Evolutionary conservation across 2,797 vertebrate genomes (phyloP).

Genomic region (Gymnopithys bicolor): DNA sequence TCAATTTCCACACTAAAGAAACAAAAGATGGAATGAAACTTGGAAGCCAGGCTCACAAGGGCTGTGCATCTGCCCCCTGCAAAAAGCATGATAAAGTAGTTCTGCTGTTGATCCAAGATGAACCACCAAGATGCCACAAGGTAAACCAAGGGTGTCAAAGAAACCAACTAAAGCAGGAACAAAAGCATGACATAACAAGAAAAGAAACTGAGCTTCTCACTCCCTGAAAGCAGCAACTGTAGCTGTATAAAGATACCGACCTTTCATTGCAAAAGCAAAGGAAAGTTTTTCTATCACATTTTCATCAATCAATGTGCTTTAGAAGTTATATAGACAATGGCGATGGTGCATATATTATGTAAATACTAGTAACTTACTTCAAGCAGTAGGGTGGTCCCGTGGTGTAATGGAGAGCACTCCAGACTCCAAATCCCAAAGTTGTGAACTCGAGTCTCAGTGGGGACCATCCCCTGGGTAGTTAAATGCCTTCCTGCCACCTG

Average conservation of each 20-base stretch:
- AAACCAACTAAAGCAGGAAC: neutral
- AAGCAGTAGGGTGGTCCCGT: neutral
- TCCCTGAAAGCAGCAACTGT: neutral
- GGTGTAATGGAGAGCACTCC: no score
- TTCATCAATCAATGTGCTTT: neutral
- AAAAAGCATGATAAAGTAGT: neutral
- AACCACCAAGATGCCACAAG: neutral
- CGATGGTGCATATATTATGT: fast-evolving
- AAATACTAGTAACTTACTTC: neutral
- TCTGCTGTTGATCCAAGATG: neutral
- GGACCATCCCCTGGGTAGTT: no score
- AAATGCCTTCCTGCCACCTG: no score
- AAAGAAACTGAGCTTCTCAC: neutral
- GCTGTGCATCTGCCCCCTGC: neutral
- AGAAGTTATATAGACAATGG: fast-evolving
- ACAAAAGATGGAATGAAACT: constrained; percentile 61
- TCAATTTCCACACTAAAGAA: constrained; percentile 73
- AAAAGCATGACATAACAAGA: neutral
- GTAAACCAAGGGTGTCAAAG: neutral
- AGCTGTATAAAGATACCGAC: neutral
- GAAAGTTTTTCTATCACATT: neutral
- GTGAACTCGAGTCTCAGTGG: no score
- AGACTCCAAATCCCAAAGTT: no score
- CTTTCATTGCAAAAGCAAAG: neutral
- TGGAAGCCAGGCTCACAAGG: constrained; percentile 20